Evolutionary conservation across 92 coral and sea anemone genomes (phyloP).

Genomic region (Virgularia gustaviana): DNA sequence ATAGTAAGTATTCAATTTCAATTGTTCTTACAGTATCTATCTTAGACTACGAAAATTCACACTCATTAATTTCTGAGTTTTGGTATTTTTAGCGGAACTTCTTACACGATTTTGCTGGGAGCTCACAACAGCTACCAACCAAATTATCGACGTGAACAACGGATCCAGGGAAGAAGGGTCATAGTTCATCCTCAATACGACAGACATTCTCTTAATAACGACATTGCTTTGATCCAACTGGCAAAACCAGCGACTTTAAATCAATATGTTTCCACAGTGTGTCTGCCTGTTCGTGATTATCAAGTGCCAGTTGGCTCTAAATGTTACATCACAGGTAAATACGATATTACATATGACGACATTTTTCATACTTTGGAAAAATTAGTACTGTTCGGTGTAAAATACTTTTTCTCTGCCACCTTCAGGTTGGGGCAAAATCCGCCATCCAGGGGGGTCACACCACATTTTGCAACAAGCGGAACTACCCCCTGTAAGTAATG

Average conservation of each 20-base stretch:
- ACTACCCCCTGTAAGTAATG: constrained; percentile 67
- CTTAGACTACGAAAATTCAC: too few relatives aligned
- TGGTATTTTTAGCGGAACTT: constrained; percentile 8
- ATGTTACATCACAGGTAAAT: constrained; percentile 24
- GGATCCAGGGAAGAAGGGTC: constrained; percentile 31
- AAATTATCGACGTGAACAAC: constrained; percentile 42
- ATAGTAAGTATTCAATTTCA: too few relatives aligned
- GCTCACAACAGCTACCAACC: constrained; percentile 42
- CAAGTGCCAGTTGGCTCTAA: background rate
- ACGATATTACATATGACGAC: too few relatives aligned
- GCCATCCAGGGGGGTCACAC: constrained; percentile 77
- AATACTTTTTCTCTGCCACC: too few relatives aligned
- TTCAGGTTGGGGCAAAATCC: constrained; percentile 81
- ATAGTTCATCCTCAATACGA: constrained; percentile 36
- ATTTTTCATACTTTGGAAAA: too few relatives aligned
- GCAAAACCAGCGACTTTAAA: constrained; percentile 45
- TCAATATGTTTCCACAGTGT: constrained; percentile 38
- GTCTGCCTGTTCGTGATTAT: constrained; percentile 33
- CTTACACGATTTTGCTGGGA: constrained; percentile 42
- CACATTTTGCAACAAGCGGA: constrained; percentile 78
- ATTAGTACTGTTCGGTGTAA: too few relatives aligned
- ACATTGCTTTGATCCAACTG: constrained; percentile 45
- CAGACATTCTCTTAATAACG: constrained; percentile 19
- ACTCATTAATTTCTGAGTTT: too few relatives aligned
- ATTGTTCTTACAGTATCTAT: too few relatives aligned